Evolutionary conservation across 2,113 vertebrate species (phyloP).

Genomic region (Cathartes aura): DNA sequence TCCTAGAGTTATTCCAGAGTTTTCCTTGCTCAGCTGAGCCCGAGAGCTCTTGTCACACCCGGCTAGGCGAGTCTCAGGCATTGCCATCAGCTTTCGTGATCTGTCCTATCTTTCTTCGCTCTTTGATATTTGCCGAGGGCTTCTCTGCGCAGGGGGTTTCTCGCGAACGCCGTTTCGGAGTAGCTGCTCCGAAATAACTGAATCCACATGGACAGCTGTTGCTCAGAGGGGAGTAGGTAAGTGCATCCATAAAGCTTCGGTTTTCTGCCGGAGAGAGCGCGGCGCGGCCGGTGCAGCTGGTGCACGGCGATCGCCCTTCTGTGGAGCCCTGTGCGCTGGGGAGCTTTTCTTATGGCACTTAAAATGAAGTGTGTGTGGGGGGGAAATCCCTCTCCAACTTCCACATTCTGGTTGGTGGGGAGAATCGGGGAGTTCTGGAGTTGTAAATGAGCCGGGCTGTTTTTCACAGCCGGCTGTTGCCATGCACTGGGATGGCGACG

Average conservation of each 20-base stretch:
- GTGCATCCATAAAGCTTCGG: background rate
- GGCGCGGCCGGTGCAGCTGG: background rate
- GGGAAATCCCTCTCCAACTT: accelerated
- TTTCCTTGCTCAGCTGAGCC: background rate
- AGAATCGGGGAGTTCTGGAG: accelerated
- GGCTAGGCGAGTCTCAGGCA: accelerated
- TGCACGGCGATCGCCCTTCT: accelerated
- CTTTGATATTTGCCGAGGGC: background rate
- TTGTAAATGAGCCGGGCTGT: no score
- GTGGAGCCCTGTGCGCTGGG: accelerated
- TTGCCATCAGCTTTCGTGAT: accelerated
- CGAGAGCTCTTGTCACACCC: accelerated
- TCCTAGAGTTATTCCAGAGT: accelerated
- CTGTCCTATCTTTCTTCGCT: accelerated
- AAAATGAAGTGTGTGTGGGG: background rate
- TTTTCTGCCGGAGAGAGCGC: background rate
- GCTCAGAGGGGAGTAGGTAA: background rate
- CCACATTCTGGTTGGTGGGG: background rate
- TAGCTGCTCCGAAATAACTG: background rate
- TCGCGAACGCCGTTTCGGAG: background rate
- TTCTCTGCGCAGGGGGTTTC: background rate
- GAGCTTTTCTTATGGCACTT: no score
- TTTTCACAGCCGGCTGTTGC: background rate
- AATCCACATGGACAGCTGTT: background rate
- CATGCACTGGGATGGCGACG: accelerated